phyloP scores from a whole-genome alignment of 2,888 invertebrate genomes.

The Pyrrhia umbra region DNA sequence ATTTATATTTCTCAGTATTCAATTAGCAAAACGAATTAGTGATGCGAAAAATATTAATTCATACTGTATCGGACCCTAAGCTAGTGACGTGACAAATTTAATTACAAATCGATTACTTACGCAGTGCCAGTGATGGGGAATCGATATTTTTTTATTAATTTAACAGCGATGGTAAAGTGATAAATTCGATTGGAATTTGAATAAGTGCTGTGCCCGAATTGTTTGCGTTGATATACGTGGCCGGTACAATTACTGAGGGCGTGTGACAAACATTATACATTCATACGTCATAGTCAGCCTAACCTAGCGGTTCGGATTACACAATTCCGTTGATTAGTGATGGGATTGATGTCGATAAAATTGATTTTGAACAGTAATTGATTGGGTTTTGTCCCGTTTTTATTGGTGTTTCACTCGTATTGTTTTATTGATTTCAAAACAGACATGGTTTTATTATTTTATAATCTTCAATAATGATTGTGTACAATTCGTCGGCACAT shows the following conservation, averaged over 20 bases:
- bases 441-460: background rate
- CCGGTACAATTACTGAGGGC: constrained; percentile 45
- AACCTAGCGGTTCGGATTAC: constrained; percentile 82
- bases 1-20: constrained; percentile 31
- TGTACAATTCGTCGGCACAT: no score
- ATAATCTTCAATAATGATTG: no score
- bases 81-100: constrained; percentile 57
- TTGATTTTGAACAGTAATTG: background rate
- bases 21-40: constrained; percentile 45
- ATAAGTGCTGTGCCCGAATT: constrained; percentile 56
- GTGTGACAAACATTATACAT: constrained; percentile 77
- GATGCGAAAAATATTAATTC: constrained; percentile 47
- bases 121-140: constrained; percentile 55
- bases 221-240: constrained; percentile 51
- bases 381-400: background rate
- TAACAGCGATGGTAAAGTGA: constrained; percentile 22
- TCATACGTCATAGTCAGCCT: constrained; percentile 77
- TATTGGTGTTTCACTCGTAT: background rate
- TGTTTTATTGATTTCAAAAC: background rate
- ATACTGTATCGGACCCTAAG: constrained; percentile 31
- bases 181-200: constrained; percentile 57
- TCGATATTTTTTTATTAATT: constrained; percentile 34
- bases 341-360: constrained; percentile 57
- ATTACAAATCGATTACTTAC: constrained; percentile 55
- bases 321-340: constrained; percentile 67